These are phyloP conservation scores for Hoplodrina ambigua DNA, from an alignment of 2,888 invertebrate genomes.

Conservation along the genomic window DNA sequence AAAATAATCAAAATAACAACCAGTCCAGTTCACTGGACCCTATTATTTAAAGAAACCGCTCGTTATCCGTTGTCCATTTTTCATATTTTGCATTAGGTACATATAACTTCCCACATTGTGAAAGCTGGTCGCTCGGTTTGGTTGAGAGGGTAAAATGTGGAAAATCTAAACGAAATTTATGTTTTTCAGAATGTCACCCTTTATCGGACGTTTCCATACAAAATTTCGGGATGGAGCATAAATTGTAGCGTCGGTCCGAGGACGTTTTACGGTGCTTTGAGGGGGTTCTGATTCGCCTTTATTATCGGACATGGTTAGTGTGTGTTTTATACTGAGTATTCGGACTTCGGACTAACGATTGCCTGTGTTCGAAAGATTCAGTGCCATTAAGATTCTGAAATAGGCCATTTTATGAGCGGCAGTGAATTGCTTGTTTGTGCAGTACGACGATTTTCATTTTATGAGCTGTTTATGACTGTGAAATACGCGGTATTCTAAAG, in stretches of 20 bases:
- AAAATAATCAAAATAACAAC: neutral
- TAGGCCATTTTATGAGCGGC: neutral
- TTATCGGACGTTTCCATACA: slow-evolving; percentile 73
- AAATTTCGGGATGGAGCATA: slow-evolving; percentile 74
- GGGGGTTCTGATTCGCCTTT: slow-evolving; percentile 66
- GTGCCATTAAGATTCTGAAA: neutral
- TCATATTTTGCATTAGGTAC: slow-evolving; percentile 49
- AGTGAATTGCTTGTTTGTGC: neutral
- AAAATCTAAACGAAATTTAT: slow-evolving; percentile 69
- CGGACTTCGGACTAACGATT: slow-evolving; percentile 11
- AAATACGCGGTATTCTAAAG: neutral
- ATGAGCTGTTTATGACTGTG: neutral
- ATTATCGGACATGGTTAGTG: slow-evolving; percentile 45
- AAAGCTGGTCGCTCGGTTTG: slow-evolving; percentile 42
- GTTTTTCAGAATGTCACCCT: slow-evolving; percentile 71
- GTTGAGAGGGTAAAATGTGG: slow-evolving; percentile 54
- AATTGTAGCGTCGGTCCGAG: slow-evolving; percentile 72
- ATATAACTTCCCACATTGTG: slow-evolving; percentile 37
- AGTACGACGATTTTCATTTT: neutral
- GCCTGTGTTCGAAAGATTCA: neutral
- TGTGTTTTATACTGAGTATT: slow-evolving; percentile 59
- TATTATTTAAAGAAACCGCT: slow-evolving; percentile 17
- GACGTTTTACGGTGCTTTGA: slow-evolving; percentile 74
- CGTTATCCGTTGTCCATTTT: slow-evolving; percentile 41
- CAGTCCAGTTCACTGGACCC: slow-evolving; percentile 10